Evolutionary conservation across 53 echinoderm and acorn worm genomes (phyloP).

Genomic region (Echinometra lucunter): DNA sequence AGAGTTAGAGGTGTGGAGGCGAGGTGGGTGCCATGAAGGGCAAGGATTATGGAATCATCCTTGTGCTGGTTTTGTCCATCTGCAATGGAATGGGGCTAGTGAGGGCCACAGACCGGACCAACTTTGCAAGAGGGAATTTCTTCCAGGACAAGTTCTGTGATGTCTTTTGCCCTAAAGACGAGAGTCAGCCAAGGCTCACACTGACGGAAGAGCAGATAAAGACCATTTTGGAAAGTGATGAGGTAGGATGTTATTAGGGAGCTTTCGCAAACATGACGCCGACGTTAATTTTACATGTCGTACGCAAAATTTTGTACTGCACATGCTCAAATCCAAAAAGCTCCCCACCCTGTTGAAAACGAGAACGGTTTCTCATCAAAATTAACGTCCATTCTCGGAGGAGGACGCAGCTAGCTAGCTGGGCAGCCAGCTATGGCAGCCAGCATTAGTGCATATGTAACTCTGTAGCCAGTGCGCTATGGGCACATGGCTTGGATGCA

Average conservation of each 20-base stretch:
- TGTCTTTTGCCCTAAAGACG: slow-evolving; percentile 73
- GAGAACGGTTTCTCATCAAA: too few species aligned
- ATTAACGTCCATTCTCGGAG: too few species aligned
- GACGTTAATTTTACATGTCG: too few species aligned
- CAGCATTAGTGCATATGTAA: too few species aligned
- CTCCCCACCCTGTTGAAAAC: too few species aligned
- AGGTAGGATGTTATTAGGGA: slow-evolving; percentile 33
- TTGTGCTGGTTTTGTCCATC: background rate
- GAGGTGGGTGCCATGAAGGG: background rate
- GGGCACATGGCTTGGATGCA: too few species aligned
- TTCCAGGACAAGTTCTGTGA: slow-evolving; percentile 83
- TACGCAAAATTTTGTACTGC: too few species aligned
- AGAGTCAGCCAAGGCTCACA: background rate
- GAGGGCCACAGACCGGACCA: background rate
- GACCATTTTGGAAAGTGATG: slow-evolving; percentile 34
- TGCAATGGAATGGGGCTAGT: background rate
- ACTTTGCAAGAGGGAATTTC: slow-evolving; percentile 1
- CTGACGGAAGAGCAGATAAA: slow-evolving; percentile 55
- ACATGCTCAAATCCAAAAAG: too few species aligned
- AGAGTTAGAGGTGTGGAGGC: background rate
- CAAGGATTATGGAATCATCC: slow-evolving; percentile 12
- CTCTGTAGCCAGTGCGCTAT: too few species aligned
- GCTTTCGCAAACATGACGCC: too few species aligned
- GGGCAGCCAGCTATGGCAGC: too few species aligned
- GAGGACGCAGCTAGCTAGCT: too few species aligned